Evolutionary conservation across 2,113 vertebrate species (phyloP), one percentile per base, ranked within the genome.

Genomic region (Merops nubicus): DNA sequence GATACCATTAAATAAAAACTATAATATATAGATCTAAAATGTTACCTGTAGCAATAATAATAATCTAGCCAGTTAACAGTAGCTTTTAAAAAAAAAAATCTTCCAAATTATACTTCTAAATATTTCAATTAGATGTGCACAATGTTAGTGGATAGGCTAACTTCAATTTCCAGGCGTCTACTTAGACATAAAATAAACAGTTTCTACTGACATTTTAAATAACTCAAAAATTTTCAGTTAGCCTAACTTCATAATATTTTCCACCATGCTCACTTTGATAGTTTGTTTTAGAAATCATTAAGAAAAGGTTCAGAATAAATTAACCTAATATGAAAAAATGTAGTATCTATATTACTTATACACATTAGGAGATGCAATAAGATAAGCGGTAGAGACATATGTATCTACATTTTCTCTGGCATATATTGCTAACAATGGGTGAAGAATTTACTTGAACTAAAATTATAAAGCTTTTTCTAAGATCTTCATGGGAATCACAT

Each of bases 401-500:
- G 73, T n/a, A 59, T 34, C 69, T 45, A 53, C 67, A 74, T 59
- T 89, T 60, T 91, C 80, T 94, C 43, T 91, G 79, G 79, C 73
- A 64, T 11, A 33, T 45, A 92, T 93, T 91, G 73, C n/a, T 48
- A 48, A 56, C 4, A 5, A 81, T 45, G 85, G 88, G 73, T 36
- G 9, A 69, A 82, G 73, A 88, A 36, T 40, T 56, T 64, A 59
- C 91, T 95, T 45, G 40, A 89, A 81, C 76, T 31, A 63, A 89
- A 92, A 78, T 31, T 47, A 23, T 64, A 51, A 86, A 76, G 19
- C 48, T 95, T 78, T 92, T 87, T 14, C 82, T 59, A 75, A 93
- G 84, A 85, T 85, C 76, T 94, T 92, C 91, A 57, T 69, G 83
- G 69, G 91, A 94, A 94, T 92, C 82, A 56, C 65, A 65, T 85